Evolutionary conservation across 1,140 invertebrate genomes (phyloP).

Genomic region (Latrodectus geometricus): DNA sequence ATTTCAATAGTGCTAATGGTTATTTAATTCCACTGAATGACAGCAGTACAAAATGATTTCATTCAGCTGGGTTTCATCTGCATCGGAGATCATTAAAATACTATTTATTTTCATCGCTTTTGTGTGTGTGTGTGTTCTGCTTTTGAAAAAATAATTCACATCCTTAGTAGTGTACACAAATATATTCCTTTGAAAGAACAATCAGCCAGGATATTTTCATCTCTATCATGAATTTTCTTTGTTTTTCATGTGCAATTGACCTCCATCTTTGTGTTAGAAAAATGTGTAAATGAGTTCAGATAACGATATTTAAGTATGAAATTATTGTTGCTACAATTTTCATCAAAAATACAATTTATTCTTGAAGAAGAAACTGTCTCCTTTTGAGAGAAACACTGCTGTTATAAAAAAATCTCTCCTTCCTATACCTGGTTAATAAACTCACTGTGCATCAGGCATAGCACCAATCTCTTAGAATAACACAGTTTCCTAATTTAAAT

Average conservation of each 20-base stretch:
- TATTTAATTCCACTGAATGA: too few relatives aligned
- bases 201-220: not conserved
- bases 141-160: constrained; percentile 45
- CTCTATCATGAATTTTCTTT: not conserved
- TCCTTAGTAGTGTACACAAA: constrained; percentile 3
- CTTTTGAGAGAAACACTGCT: constrained; percentile 42
- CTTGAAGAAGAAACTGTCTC: constrained; percentile 26
- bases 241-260: constrained; percentile 42
- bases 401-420: constrained; percentile 50
- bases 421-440: constrained; percentile 58
- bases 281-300: not conserved
- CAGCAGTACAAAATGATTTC: constrained; percentile 60
- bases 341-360: constrained; percentile 44
- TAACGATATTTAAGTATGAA: not conserved
- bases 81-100: constrained; percentile 26
- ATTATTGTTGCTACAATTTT: not conserved
- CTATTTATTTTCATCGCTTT: constrained; percentile 5
- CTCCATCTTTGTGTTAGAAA: not conserved
- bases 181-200: constrained; percentile 55
- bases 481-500: constrained; percentile 23
- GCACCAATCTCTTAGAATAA: constrained; percentile 44
- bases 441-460: constrained; percentile 52
- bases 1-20: too few relatives aligned
- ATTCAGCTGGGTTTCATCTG: constrained; percentile 57
- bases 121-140: too few relatives aligned